Evolutionary conservation across 2,797 vertebrate genomes (phyloP), one percentile per base, ranked within the genome.

Genomic region (Sebastes matsubarae): DNA sequence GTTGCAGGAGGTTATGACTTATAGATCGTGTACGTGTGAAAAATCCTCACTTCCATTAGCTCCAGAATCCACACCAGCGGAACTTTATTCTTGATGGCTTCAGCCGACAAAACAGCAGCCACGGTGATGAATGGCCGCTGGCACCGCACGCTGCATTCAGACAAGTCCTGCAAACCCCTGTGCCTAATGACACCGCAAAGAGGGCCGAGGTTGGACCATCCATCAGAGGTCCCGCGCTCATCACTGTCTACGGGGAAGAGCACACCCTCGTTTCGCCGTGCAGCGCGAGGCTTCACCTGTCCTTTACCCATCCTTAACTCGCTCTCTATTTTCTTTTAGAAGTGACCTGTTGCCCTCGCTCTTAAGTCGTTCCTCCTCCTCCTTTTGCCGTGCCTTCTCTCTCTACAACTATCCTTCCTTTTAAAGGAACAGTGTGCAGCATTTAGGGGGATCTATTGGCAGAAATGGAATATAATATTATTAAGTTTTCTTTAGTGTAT

Each of bases 151-250:
- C 54, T 60, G 87, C 85, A 81, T 89, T 91, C 78, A 89, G 86
- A 89, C 83, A 72, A 70, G 76, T 84, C 82, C 76, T 70, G 66
- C 74, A 87, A 82, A 89, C 85, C 87, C 87, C 79, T 76, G 84
- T 72, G 79, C 82, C 81, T 93, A 91, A 94, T 93, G 91, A 89
- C 86, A 79, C 83, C 4, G 85, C 85, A 74, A 80, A 84, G 79
- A 77, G 70, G 80, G 84, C 79, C 16, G 77, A 79, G 81, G 85
- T 30, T 71, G 86, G 54, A 11, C 66, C 87, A 93, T 93, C 88
- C 74, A 91, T 94, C 91, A 90, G 73, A 69, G 70, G 59, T 63
- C 68, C 50, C 9, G 42, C n/a, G 18, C 55, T 82, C 86, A 80
- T 85, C 82, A 16, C 75, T 20, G 65, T 84, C 79, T 27, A 8